Conservation (phyloP, 2,113 vertebrate genomes). For the Erythrolamprus reginae region DNA sequence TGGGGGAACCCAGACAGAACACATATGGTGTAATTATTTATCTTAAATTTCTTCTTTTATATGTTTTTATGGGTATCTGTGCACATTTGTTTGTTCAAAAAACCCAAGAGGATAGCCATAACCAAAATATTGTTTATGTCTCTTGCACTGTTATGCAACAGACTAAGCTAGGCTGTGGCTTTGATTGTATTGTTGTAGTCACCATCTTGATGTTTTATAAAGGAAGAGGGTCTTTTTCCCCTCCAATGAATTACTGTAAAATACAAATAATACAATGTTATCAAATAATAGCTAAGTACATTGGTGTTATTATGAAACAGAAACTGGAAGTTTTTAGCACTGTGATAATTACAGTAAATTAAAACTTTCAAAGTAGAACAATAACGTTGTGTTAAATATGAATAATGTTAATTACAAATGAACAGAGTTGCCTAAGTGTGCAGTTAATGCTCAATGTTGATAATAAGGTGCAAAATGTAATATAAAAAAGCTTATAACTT, state of each 20-base stretch:
- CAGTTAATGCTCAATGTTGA: no score
- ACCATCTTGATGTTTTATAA: not conserved
- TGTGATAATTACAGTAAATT: no score
- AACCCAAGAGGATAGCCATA: not conserved
- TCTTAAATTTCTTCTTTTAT: not conserved
- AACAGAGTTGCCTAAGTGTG: no score
- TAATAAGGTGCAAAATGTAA: no score
- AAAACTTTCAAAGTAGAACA: no score
- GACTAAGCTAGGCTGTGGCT: not conserved
- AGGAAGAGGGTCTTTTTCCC: not conserved
- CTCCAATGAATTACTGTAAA: not conserved
- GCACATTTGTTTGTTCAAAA: not conserved
- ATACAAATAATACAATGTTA: not conserved
- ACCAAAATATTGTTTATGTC: not conserved
- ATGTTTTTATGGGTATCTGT: not conserved
- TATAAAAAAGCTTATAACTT: no score
- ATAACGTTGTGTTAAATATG: no score
- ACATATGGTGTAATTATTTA: not conserved
- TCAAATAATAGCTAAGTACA: not conserved
- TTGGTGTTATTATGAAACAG: no score
- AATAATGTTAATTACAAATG: no score
- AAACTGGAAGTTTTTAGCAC: no score
- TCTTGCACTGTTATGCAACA: not conserved
- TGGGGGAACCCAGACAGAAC: no score
- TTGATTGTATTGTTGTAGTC: not conserved